phyloP scores from a whole-genome alignment of 1,140 invertebrate genomes.

The Acromyrmex heyeri region DNA sequence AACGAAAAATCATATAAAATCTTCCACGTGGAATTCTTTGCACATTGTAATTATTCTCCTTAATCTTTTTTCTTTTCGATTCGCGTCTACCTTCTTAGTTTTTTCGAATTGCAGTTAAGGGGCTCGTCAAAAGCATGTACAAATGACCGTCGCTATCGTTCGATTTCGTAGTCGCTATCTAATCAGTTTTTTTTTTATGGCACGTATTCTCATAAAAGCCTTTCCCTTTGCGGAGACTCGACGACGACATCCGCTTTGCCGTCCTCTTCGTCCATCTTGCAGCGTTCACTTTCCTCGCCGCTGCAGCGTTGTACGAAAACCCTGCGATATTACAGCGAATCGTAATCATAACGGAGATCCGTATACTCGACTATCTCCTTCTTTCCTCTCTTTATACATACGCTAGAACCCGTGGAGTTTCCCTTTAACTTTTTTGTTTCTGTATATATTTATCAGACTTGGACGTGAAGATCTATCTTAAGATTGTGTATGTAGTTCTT shows the following conservation, averaged over 20 bases:
- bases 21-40: conserved; percentile 76
- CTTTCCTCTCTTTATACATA: conserved; percentile 44
- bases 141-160: conserved; percentile 73
- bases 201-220: conserved; percentile 77
- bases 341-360: conserved; percentile 35
- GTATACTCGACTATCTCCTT: conserved; percentile 20
- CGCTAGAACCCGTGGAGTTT: conserved; percentile 44
- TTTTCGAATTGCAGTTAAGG: conserved; percentile 64
- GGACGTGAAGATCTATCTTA: conserved; percentile 65
- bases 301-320: conserved; percentile 12
- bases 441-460: conserved; percentile 62
- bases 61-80: conserved; percentile 33
- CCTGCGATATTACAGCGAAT: conserved; percentile 40
- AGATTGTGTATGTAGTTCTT: conserved; percentile 54
- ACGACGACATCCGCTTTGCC: conserved; percentile 38
- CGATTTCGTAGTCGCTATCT: conserved; percentile 74
- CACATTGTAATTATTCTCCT: conserved; percentile 66
- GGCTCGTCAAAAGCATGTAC: conserved; percentile 75
- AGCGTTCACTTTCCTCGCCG: conserved; percentile 9
- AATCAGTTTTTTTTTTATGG: conserved; percentile 75
- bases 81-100: conserved; percentile 63
- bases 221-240: conserved; percentile 43
- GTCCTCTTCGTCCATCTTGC: not conserved
- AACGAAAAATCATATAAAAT: conserved; percentile 73
- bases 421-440: conserved; percentile 29